Conservation (phyloP, 2,113 vertebrate genomes). For the Dissostichus mawsoni region DNA sequence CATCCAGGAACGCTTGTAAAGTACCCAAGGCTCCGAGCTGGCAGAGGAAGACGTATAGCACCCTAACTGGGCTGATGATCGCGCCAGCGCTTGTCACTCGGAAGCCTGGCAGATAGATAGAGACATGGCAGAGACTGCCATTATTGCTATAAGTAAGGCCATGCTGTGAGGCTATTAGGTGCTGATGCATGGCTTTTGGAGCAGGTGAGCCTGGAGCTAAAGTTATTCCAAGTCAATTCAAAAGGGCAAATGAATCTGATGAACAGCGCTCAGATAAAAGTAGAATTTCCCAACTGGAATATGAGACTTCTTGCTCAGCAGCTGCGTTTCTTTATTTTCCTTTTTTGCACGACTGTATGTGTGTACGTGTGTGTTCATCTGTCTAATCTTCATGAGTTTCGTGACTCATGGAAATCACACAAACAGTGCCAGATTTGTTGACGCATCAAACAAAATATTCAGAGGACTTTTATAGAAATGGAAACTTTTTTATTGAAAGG, state of each 20-base stretch:
- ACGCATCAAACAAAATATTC: conserved; percentile 10
- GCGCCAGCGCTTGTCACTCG: conserved; percentile 64
- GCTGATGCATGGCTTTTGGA: conserved; percentile 54
- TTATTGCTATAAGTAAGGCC: conserved; percentile 69
- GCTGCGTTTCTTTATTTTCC: conserved; percentile 42
- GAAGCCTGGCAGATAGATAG: conserved; percentile 67
- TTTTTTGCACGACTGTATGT: background rate
- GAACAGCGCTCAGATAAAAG: conserved; percentile 43
- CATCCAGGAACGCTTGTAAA: conserved; percentile 53
- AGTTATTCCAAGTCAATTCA: conserved; percentile 69
- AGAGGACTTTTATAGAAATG: conserved; percentile 9
- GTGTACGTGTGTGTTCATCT: background rate
- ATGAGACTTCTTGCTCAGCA: conserved; percentile 21
- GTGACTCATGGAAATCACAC: background rate
- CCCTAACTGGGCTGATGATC: conserved; percentile 64
- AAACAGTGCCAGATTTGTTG: background rate
- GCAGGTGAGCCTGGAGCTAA: conserved; percentile 68
- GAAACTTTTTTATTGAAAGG: background rate
- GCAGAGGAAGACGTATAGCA: conserved; percentile 65
- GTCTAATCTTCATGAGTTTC: background rate
- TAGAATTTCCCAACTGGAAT: conserved; percentile 27
- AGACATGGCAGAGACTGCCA: conserved; percentile 47
- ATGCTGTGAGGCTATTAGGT: conserved; percentile 63
- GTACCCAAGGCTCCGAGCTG: conserved; percentile 59
- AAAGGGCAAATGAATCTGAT: conserved; percentile 61